Evolutionary conservation across 2,888 invertebrate genomes (phyloP).

Genomic region (Parthenolecanium corni): DNA sequence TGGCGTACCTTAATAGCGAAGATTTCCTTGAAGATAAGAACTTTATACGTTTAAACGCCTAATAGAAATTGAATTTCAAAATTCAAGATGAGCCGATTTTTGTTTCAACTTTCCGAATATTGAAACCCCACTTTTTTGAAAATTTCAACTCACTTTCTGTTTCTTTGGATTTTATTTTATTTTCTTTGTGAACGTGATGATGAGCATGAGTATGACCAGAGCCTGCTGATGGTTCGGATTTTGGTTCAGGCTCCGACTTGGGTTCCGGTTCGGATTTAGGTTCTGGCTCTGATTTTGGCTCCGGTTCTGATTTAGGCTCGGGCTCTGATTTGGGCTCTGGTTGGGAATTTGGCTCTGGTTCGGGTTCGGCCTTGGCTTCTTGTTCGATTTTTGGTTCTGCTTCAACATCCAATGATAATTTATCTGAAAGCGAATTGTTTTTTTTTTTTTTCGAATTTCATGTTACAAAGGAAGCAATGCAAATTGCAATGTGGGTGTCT

Average conservation of each 20-base stretch:
- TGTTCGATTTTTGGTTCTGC: slow-evolving; percentile 32
- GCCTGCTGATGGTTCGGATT: neutral
- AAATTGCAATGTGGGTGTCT: neutral
- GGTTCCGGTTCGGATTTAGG: slow-evolving; percentile 33
- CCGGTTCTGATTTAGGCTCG: slow-evolving; percentile 40
- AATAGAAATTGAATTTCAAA: too few relatives aligned
- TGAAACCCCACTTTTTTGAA: too few relatives aligned
- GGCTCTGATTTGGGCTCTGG: slow-evolving; percentile 39
- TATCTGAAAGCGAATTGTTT: slow-evolving; percentile 1
- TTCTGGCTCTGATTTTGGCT: slow-evolving; percentile 37
- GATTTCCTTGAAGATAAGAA: too few relatives aligned
- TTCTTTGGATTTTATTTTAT: neutral
- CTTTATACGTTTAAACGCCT: too few relatives aligned
- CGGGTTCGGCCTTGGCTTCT: slow-evolving; percentile 36
- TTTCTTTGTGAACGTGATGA: neutral
- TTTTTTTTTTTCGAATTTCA: neutral
- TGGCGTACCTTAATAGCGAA: too few relatives aligned
- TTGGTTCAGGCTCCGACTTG: slow-evolving; percentile 38
- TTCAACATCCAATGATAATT: slow-evolving; percentile 15
- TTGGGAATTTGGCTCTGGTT: slow-evolving; percentile 38
- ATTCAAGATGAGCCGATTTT: too few relatives aligned
- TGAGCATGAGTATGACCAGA: neutral
- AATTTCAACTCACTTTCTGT: slow-evolving; percentile 4
- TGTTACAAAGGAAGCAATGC: neutral
- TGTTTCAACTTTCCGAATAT: too few relatives aligned